Evolutionary conservation across 2,888 invertebrate species (phyloP).

Genomic region (Ennomos quercinarius): DNA sequence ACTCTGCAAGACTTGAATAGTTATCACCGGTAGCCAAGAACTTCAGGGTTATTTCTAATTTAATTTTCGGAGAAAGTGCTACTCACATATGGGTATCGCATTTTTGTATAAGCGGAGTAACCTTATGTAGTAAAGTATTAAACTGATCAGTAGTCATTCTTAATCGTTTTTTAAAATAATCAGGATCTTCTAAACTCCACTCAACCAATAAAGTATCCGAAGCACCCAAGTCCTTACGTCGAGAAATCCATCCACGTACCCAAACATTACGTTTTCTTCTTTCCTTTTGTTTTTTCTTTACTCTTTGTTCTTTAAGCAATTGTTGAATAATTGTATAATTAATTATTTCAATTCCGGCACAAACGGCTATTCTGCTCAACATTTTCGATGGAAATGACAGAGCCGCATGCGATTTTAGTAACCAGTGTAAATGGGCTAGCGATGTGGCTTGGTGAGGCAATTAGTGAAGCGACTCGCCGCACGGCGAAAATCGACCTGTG

Average conservation of each 20-base stretch:
- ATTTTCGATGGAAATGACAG: constrained; percentile 51
- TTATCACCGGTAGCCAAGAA: constrained; percentile 37
- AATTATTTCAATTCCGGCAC: constrained; percentile 41
- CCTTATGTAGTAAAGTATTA: constrained; percentile 46
- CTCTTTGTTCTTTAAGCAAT: constrained; percentile 44
- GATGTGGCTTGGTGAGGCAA: constrained; percentile 47
- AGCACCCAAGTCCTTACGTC: too few relatives aligned
- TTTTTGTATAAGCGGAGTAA: constrained; percentile 46
- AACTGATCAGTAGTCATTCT: constrained; percentile 46
- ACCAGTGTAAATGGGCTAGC: constrained; percentile 53
- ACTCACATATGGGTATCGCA: constrained; percentile 45
- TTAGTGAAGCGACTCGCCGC: constrained; percentile 47
- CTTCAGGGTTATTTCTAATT: constrained; percentile 45
- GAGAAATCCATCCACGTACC: too few relatives aligned
- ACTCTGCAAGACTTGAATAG: constrained; percentile 49
- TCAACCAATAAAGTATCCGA: too few relatives aligned
- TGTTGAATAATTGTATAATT: constrained; percentile 40
- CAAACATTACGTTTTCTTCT: constrained; percentile 34
- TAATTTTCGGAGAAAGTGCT: constrained; percentile 45
- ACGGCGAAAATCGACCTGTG: constrained; percentile 57
- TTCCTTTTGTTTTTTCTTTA: constrained; percentile 45
- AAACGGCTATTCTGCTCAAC: constrained; percentile 48
- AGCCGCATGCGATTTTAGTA: constrained; percentile 56
- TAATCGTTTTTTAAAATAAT: constrained; percentile 42
- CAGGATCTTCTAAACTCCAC: too few relatives aligned